Evolutionary conservation across 2,797 vertebrate genomes (phyloP), one percentile per base, ranked within the genome.

Genomic region (Garrulus glandarius): DNA sequence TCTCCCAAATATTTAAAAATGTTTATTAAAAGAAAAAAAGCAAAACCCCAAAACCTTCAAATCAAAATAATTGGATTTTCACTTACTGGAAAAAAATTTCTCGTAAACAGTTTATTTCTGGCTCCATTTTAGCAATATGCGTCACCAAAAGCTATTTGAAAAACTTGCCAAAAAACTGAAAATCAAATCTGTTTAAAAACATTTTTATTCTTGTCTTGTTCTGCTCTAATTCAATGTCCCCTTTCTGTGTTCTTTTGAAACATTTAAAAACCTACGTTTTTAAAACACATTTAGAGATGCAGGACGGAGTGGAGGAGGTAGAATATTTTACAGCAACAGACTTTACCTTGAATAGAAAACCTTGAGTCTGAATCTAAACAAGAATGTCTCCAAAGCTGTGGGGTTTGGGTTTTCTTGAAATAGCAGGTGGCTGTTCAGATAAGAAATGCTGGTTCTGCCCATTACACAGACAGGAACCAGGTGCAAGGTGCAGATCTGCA

Each of bases 401-500:
- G 71, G 52, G 24, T 80, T 85, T 77, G 79, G 68, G 49, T 49
- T 82, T 78, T 95, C 69, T 94, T 87, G 76, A 84, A 88, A 78
- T 65, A 95, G 72, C 95, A 95, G 90, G 93, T 97, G 96, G 92
- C 70, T 88, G 72, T 49, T 92, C 72, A 88, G 96, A 97, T 96
- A 97, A 97, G 96, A 69, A 94, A 72, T 44, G 50, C 65, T 95
- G 77, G 53, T 92, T 95, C 83, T 94, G 85, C 87, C 85, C 90
- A 55, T 92, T 93, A 65, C 55, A 75, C 57, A 90, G 93, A 95
- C 96, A 97, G 96, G 96, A 97, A 97, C 93, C 96, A 97, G 95
- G 89, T 97, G 96, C 7, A 30, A 94, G 74, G 87, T 92, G 65
- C 85, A 96, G 96, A 97, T 97, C 94, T 96, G 76, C 50, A 16